These are phyloP conservation scores for Hybognathus amarus DNA, from an alignment of 2,797 vertebrate genomes.

Conservation along the genomic window DNA sequence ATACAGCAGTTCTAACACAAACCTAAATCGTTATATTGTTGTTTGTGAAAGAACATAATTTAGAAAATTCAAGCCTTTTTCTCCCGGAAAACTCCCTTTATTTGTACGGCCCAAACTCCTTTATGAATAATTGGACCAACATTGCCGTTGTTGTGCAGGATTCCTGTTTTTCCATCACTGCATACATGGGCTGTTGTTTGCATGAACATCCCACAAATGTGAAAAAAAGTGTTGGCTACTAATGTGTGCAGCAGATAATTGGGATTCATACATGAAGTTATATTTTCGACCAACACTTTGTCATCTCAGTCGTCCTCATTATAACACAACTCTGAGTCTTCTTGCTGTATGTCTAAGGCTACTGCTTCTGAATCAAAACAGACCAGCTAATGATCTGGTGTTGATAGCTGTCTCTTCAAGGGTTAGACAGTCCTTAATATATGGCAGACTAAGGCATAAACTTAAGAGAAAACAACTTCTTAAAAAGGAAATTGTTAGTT, in stretches of 20 bases:
- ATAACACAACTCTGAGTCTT: neutral
- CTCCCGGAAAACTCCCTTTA: no score
- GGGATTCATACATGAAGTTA: slow-evolving; percentile 10
- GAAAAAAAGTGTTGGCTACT: slow-evolving; percentile 14
- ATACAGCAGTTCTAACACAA: no score
- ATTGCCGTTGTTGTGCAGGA: no score
- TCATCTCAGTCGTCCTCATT: neutral
- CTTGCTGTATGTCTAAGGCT: neutral
- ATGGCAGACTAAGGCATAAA: neutral
- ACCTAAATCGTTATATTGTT: no score
- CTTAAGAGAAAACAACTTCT: neutral
- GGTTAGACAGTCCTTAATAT: neutral
- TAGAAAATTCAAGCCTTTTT: no score
- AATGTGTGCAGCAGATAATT: slow-evolving; percentile 10
- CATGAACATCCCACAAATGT: neutral
- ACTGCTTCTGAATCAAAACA: slow-evolving; percentile 1
- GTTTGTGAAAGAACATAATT: no score
- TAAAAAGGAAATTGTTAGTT: neutral
- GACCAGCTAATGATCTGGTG: slow-evolving; percentile 15
- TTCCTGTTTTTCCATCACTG: neutral
- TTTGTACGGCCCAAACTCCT: no score
- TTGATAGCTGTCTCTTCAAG: slow-evolving; percentile 8
- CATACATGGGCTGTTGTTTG: neutral
- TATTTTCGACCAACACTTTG: neutral
- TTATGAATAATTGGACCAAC: no score